These are phyloP conservation scores for Tinamus major DNA, from an alignment of 2,797 vertebrate genomes.

Conservation along the genomic window DNA sequence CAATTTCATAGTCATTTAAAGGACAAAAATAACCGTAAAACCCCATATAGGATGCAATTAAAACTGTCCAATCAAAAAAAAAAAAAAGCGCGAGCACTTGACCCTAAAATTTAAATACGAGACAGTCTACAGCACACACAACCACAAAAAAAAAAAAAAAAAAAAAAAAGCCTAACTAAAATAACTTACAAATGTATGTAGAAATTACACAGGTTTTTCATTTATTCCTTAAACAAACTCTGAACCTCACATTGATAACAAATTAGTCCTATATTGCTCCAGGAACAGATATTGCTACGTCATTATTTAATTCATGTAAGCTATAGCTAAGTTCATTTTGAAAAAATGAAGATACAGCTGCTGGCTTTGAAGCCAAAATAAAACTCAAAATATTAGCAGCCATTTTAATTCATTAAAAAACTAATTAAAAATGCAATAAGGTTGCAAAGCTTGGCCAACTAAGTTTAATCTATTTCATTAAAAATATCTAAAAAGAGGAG, in stretches of 20 bases:
- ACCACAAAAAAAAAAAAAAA: neutral
- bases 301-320: neutral
- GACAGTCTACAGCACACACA: neutral
- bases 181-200: neutral
- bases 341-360: conserved; percentile 23
- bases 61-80: neutral
- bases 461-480: conserved; percentile 64
- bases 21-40: accelerated
- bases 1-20: neutral
- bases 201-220: neutral
- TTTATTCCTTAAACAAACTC: neutral
- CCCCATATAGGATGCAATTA: neutral
- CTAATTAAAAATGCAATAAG: conserved; percentile 71
- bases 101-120: neutral
- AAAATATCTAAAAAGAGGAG: conserved; percentile 49
- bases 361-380: neutral
- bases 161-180: neutral
- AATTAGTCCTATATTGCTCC: neutral
- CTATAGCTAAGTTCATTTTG: neutral
- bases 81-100: neutral
- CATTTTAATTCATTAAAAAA: conserved; percentile 65
- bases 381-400: conserved; percentile 13
- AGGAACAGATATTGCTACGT: neutral
- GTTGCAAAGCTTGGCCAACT: conserved; percentile 63
- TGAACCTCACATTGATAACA: neutral